Evolutionary conservation across 53 echinoderm and acorn worm genomes (phyloP).

Genomic region (Stichopus horrens): DNA sequence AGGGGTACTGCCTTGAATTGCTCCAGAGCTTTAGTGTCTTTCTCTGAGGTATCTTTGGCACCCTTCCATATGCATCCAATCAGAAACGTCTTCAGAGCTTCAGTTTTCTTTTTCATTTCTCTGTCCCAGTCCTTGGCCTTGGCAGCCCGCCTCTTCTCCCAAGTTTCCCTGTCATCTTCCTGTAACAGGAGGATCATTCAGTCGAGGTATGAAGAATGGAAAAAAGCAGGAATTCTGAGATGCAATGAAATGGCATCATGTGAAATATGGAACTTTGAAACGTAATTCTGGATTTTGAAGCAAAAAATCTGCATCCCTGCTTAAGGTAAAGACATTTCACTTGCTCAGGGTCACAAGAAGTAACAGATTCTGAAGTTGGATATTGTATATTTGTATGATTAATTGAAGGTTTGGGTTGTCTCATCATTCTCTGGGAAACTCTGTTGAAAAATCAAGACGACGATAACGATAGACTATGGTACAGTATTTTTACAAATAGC

Average conservation of each 20-base stretch:
- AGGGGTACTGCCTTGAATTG: slow-evolving; percentile 66
- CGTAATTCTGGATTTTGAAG: not conserved
- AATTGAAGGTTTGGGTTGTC: no score
- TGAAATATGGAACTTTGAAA: not conserved
- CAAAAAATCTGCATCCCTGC: not conserved
- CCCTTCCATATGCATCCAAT: slow-evolving; percentile 68
- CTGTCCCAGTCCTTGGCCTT: slow-evolving; percentile 94
- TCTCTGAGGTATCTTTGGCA: slow-evolving; percentile 12
- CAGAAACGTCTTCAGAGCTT: slow-evolving; percentile 70
- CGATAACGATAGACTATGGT: no score
- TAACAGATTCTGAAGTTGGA: no score
- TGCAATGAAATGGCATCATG: no score
- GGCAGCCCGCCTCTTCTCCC: slow-evolving; percentile 71
- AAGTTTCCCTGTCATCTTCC: slow-evolving; percentile 60
- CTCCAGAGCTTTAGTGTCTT: slow-evolving; percentile 56
- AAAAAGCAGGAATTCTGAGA: no score
- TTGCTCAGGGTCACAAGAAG: no score
- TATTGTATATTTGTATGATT: no score
- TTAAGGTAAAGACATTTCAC: not conserved
- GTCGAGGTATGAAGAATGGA: no score
- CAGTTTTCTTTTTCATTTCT: slow-evolving; percentile 72
- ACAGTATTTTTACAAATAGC: no score
- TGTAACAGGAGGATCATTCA: not conserved
- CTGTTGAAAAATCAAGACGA: no score
- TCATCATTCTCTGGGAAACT: no score